Percentiles rank a stretch among this genome's conserved stretches.
These are phyloP conservation scores for Crematogaster levior DNA, from an alignment of 2,888 invertebrate species.

Conservation along the genomic window DNA sequence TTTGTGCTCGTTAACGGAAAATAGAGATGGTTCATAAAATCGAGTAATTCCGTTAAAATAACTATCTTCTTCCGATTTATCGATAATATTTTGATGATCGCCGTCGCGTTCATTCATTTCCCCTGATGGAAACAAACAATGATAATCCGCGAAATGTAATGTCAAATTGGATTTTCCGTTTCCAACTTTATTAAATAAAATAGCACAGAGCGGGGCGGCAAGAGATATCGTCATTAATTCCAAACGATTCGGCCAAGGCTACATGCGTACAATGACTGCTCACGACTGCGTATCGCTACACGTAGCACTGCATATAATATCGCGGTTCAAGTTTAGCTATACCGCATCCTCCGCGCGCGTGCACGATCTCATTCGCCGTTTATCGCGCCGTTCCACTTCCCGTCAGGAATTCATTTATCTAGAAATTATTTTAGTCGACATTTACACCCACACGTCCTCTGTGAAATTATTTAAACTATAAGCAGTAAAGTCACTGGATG, in stretches of 20 bases:
- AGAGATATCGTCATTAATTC: slow-evolving; percentile 45
- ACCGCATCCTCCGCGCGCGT: slow-evolving; percentile 25
- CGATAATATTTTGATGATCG: background rate
- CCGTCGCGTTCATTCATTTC: background rate
- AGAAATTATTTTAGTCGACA: slow-evolving; percentile 38
- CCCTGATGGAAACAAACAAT: background rate
- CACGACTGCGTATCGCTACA: slow-evolving; percentile 51
- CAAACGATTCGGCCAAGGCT: slow-evolving; percentile 55
- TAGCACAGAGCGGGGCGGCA: slow-evolving; percentile 5
- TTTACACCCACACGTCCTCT: slow-evolving; percentile 35
- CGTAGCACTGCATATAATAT: slow-evolving; percentile 49
- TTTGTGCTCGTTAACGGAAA: background rate
- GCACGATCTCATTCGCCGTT: slow-evolving; percentile 24
- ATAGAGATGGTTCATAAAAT: background rate
- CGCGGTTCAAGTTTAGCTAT: slow-evolving; percentile 60
- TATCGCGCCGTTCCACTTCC: slow-evolving; percentile 54
- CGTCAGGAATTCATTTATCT: slow-evolving; percentile 52
- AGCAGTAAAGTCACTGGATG: background rate
- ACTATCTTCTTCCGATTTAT: background rate
- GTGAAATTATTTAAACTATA: slow-evolving; percentile 22
- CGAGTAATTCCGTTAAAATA: background rate
- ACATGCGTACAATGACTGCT: slow-evolving; percentile 49
- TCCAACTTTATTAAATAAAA: slow-evolving; percentile 25
- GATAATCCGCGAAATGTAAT: slow-evolving; percentile 15
- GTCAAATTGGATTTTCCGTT: slow-evolving; percentile 55